These are phyloP conservation scores for Ochropacha duplaris DNA, from an alignment of 2,888 invertebrate genomes.

Conservation along the genomic window DNA sequence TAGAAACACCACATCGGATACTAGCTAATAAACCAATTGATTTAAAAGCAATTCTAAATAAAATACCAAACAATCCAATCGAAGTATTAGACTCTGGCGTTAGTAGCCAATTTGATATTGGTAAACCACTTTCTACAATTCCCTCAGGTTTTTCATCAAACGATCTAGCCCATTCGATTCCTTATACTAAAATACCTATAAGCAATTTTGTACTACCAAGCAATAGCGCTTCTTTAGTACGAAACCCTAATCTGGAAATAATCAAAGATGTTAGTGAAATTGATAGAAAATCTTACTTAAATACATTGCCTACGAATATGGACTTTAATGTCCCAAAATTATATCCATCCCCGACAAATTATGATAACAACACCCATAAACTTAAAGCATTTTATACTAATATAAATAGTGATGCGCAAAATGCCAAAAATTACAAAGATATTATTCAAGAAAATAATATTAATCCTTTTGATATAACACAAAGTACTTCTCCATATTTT, in stretches of 20 bases:
- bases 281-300: background rate
- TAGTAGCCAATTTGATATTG: too few species aligned
- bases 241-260: background rate
- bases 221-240: background rate
- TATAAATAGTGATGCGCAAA: background rate
- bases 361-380: background rate
- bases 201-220: background rate
- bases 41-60: background rate
- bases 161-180: background rate
- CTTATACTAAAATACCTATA: background rate
- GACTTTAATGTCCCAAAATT: background rate
- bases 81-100: background rate
- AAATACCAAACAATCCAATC: background rate
- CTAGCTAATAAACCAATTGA: background rate
- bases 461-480: background rate
- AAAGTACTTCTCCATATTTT: background rate
- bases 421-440: background rate
- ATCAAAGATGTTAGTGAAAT: background rate
- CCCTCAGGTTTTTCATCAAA: background rate
- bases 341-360: background rate
- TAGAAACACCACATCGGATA: background rate
- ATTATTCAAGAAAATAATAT: background rate
- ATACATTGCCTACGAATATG: background rate
- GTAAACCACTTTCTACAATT: too few species aligned
- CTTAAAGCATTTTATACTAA: background rate